A percentile compares a stretch with the other conserved stretches of the same genome.
Evolutionary conservation across 1,140 invertebrate genomes (phyloP).

Genomic region (Cydia amplana): DNA sequence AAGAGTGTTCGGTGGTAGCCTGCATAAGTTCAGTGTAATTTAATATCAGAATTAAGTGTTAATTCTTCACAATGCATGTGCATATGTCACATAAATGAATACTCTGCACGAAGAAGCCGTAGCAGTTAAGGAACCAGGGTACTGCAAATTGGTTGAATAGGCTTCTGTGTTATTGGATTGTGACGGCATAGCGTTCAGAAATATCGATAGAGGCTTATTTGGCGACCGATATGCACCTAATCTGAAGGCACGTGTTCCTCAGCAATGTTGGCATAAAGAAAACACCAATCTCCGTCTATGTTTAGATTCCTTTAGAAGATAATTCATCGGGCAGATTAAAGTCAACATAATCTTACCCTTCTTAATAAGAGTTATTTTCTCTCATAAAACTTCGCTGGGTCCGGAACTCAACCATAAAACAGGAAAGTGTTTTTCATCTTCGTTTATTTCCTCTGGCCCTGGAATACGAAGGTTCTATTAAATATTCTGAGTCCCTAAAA

Average conservation of each 20-base stretch:
- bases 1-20: no score
- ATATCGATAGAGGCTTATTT: conserved; percentile 17
- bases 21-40: no score
- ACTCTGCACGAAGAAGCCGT: conserved; percentile 39
- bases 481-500: neutral
- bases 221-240: neutral
- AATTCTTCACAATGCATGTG: conserved; percentile 37
- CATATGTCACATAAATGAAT: neutral
- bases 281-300: neutral
- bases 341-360: conserved; percentile 3
- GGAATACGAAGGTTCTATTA: neutral
- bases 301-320: neutral
- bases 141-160: conserved; percentile 37
- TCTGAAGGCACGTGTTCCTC: neutral
- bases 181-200: neutral
- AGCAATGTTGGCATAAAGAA: neutral
- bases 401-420: conserved; percentile 15
- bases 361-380: neutral
- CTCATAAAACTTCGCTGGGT: neutral
- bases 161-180: conserved; percentile 40
- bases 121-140: conserved; percentile 38
- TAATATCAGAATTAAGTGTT: neutral
- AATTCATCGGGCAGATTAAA: neutral
- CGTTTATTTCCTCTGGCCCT: conserved; percentile 3
- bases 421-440: conserved; percentile 12